Base-by-base conservation (phyloP, 2,797 vertebrate genomes). In the Masticophis lateralis region DNA sequence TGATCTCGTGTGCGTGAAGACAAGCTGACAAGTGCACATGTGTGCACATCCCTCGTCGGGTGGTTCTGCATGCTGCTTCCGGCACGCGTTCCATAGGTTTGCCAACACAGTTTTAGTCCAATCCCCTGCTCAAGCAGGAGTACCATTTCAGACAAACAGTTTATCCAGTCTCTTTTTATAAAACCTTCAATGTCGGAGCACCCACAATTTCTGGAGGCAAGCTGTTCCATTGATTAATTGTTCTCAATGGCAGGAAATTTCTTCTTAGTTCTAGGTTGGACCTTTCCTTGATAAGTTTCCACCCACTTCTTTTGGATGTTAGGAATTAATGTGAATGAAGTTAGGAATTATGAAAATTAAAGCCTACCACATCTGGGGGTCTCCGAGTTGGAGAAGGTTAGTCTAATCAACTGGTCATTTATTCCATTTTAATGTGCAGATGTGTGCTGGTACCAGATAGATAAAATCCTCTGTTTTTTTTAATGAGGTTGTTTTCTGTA, bases 371-470 rank as follows among this genome's bases (percentile, higher is more conserved):
- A 22, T 69, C 28, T 32, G 16, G 32, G n/a, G 22, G 37, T 25
- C 12, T 22, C n/a, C 12, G 4, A 12, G 74, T 83, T 74, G 16
- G 32, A 32, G 74, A 47, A 47, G 74, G 47, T 83, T 55, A 14
- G 25, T 69, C 61, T 13, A 86, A 57, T 51, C 55, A 74, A 12
- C 28, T 0, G 22, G 13, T 2, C 43, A 61, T 2, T 83, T 74
- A n/a, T 55, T 22, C 25, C 51, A 74, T 79, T 92, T 88, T 91
- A 28, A 90, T 91, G 79, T 94, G 86, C 94, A 96, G 94, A 92
- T 95, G 94, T 92, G 94, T n/a, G 14, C 12, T 28, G 87, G 57
- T 89, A 92, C 90, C 94, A 87, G 95, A 91, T 93, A 94, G 92
- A 53, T 74, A 51, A 55, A n/a, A 28, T 43, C 83, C 25, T 20